These are phyloP conservation scores for Nothocercus julius DNA, from an alignment of 2,113 vertebrate genomes.

Conservation along the genomic window DNA sequence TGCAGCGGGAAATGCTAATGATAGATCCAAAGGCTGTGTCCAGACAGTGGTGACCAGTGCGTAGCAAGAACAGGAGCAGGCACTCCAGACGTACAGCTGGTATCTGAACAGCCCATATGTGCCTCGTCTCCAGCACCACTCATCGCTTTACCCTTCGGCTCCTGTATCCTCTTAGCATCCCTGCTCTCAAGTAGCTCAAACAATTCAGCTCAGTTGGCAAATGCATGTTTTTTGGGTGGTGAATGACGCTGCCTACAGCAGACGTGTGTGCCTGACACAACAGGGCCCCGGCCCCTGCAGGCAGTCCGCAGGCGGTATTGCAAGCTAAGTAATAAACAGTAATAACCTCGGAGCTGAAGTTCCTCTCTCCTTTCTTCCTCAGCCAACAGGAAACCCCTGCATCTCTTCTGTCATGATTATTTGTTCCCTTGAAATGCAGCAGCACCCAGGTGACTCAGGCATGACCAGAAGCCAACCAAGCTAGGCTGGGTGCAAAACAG, in stretches of 20 bases:
- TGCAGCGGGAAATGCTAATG: background rate
- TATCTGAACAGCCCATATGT: background rate
- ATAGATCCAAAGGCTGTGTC: background rate
- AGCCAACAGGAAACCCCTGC: constrained; percentile 34
- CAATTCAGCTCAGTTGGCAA: background rate
- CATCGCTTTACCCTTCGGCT: background rate
- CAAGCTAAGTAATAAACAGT: constrained; percentile 9
- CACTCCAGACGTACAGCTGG: background rate
- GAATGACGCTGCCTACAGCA: background rate
- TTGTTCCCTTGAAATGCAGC: background rate
- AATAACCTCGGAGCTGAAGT: background rate
- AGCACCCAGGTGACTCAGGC: constrained; percentile 13
- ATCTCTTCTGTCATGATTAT: background rate
- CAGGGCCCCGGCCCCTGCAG: background rate
- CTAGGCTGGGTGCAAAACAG: background rate
- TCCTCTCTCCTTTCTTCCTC: constrained; percentile 27
- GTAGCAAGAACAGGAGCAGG: background rate
- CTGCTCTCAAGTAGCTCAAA: background rate
- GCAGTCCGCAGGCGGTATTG: background rate
- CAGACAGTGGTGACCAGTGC: background rate
- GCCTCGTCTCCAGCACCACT: background rate
- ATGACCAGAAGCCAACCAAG: background rate
- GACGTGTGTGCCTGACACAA: accelerated
- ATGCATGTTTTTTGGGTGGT: background rate
- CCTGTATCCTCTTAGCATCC: background rate